phyloP scores from a whole-genome alignment of 2,888 invertebrate species.

The Catocala sponsa region DNA sequence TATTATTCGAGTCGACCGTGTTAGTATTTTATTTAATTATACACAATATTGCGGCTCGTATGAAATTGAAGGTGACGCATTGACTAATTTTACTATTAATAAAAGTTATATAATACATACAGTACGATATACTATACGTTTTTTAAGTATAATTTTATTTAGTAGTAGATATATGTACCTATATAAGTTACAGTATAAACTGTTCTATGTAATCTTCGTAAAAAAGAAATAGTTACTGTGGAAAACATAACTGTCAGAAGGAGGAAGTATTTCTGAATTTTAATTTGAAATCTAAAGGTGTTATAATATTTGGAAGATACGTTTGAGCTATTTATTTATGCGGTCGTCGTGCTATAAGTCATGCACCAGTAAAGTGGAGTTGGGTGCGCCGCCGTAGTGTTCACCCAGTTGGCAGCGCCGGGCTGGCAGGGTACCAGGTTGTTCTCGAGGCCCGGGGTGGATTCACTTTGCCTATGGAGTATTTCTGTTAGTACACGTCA shows the following conservation, averaged over 20 bases:
- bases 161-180: not conserved
- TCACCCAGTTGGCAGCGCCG: slow-evolving; percentile 77
- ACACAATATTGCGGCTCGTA: too few species aligned
- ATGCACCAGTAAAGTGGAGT: slow-evolving; percentile 43
- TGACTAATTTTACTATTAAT: too few species aligned
- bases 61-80: too few species aligned
- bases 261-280: not conserved
- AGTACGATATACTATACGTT: too few species aligned
- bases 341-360: slow-evolving; percentile 21
- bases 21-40: too few species aligned
- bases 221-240: too few species aligned
- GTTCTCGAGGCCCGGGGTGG: slow-evolving; percentile 53
- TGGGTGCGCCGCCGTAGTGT: too few species aligned
- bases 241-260: too few species aligned
- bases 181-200: not conserved
- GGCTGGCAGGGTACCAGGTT: slow-evolving; percentile 74
- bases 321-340: slow-evolving; percentile 14
- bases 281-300: not conserved
- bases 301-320: not conserved
- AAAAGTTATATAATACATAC: too few species aligned
- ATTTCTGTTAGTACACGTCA: slow-evolving; percentile 73
- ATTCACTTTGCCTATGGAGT: slow-evolving; percentile 60
- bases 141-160: too few species aligned
- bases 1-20: slow-evolving; percentile 4
- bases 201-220: too few species aligned